Evolutionary conservation across 2,797 vertebrate genomes (phyloP).

Genomic region (Artibeus jamaicensis): DNA sequence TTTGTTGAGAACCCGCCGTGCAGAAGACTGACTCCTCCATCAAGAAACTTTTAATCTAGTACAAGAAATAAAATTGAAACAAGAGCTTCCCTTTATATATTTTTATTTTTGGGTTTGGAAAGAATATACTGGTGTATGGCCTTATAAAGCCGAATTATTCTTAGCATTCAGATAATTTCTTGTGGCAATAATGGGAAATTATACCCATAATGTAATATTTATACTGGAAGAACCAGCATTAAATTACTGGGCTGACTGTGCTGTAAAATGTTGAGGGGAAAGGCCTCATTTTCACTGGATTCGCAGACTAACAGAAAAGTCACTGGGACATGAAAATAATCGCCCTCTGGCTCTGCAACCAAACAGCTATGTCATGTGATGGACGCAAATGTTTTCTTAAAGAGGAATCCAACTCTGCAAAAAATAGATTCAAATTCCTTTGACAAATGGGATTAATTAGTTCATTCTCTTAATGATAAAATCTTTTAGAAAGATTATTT

Average conservation of each 20-base stretch:
- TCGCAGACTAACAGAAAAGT: conserved; percentile 60
- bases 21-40: background rate
- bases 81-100: background rate
- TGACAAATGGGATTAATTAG: background rate
- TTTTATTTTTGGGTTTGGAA: conserved; percentile 46
- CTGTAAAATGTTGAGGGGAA: conserved; percentile 42
- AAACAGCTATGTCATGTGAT: background rate
- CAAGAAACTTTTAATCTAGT: background rate
- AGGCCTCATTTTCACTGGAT: conserved; percentile 52
- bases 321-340: conserved; percentile 31
- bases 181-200: conserved; percentile 73
- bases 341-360: background rate
- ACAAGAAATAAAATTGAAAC: conserved; percentile 47
- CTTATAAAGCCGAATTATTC: conserved; percentile 74
- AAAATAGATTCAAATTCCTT: background rate
- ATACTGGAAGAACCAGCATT: conserved; percentile 65
- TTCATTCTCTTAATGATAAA: background rate
- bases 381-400: background rate
- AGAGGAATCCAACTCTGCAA: background rate
- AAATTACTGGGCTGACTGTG: conserved; percentile 62
- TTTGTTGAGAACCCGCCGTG: background rate
- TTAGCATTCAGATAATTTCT: conserved; percentile 74
- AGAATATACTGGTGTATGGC: conserved; percentile 36
- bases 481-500: background rate
- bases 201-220: conserved; percentile 59